phyloP scores from a whole-genome alignment of 2,797 vertebrate genomes.

The Ptychobarbus kaznakovi region DNA sequence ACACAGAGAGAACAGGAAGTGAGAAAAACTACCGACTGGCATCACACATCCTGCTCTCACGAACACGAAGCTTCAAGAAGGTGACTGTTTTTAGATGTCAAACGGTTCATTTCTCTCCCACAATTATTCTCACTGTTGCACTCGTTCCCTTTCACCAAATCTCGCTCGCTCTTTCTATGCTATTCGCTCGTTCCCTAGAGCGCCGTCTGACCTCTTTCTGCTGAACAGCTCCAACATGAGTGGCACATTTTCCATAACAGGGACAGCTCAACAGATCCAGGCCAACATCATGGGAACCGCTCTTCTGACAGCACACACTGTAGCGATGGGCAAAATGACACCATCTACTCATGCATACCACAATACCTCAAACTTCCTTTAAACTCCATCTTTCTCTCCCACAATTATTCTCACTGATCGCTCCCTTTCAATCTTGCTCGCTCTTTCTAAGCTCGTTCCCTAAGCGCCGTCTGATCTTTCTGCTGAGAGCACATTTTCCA shows the following conservation, averaged over 20 bases:
- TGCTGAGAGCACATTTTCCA: constrained; percentile 41
- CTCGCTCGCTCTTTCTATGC: neutral
- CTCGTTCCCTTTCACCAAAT: constrained; percentile 8
- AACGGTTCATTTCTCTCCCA: constrained; percentile 10
- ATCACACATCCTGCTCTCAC: constrained; percentile 43
- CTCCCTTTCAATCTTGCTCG: neutral
- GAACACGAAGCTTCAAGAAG: neutral
- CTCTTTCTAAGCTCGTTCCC: constrained; percentile 28
- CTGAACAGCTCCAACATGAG: neutral
- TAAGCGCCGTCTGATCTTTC: constrained; percentile 36
- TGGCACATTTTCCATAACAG: constrained; percentile 43
- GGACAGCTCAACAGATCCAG: constrained; percentile 28
- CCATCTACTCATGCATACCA: neutral
- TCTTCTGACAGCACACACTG: neutral
- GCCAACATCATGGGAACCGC: neutral
- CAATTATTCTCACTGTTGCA: constrained; percentile 7
- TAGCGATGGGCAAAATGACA: neutral
- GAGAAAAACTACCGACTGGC: constrained; percentile 41
- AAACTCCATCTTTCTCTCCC: constrained; percentile 7
- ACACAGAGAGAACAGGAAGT: constrained; percentile 47
- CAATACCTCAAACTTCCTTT: neutral
- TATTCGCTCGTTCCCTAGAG: constrained; percentile 37
- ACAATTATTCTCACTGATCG: constrained; percentile 7
- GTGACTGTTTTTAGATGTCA: constrained; percentile 13
- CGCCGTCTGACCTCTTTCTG: constrained; percentile 36